Conservation (phyloP, 2,113 vertebrate genomes). For the Rhadina sibilatrix region DNA sequence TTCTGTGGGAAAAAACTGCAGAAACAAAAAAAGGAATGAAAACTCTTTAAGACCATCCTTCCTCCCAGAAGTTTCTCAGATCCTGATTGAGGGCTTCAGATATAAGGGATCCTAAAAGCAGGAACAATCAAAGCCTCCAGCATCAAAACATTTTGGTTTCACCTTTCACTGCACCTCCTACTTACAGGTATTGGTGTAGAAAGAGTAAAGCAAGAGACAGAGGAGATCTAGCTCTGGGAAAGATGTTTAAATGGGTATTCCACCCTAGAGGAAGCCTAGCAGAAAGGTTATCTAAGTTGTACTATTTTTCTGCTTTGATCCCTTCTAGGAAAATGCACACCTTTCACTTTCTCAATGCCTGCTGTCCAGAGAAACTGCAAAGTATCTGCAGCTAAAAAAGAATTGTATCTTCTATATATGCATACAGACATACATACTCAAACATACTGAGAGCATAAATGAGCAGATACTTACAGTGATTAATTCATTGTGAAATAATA, state of each 20-base stretch:
- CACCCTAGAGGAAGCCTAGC: not conserved
- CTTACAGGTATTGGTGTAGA: not conserved
- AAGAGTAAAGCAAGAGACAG: not conserved
- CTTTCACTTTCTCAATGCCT: not conserved
- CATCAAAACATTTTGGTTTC: slow-evolving; percentile 50
- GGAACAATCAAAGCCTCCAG: slow-evolving; percentile 17
- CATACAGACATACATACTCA: not conserved
- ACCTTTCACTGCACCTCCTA: slow-evolving; percentile 42
- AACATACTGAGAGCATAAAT: not conserved
- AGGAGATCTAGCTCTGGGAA: not conserved
- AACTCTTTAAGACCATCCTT: slow-evolving; percentile 1
- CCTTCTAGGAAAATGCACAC: not conserved
- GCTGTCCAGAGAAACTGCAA: not conserved
- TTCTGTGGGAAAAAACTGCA: slow-evolving; percentile 62
- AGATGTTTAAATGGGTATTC: not conserved
- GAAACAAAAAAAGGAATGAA: slow-evolving; percentile 34
- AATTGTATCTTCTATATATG: not conserved
- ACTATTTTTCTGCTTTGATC: slow-evolving; percentile 21
- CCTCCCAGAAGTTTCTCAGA: slow-evolving; percentile 45
- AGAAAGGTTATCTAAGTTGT: slow-evolving; percentile 3
- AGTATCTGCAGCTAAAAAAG: not conserved
- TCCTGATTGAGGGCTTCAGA: slow-evolving; percentile 15
- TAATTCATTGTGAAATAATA: not conserved
- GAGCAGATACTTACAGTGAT: not conserved
- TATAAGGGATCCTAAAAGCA: slow-evolving; percentile 12